Percentiles rank a stretch among this genome's conserved stretches.
Evolutionary conservation across 1,140 invertebrate genomes (phyloP).

Genomic region (Zaprionus taronus): DNA sequence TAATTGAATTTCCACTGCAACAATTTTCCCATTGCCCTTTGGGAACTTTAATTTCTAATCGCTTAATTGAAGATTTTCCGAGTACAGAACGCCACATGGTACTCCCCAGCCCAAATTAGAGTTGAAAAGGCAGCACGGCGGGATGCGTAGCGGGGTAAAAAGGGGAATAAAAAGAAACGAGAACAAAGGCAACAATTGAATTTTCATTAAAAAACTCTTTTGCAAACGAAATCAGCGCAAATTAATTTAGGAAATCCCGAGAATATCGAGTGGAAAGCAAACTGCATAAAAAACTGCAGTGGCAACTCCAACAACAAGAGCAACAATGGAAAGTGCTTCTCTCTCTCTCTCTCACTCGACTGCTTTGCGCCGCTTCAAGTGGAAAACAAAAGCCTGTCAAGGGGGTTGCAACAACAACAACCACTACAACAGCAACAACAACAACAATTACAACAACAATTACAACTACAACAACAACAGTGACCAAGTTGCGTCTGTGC

Average conservation of each 20-base stretch:
- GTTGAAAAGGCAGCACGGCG: constrained; percentile 13
- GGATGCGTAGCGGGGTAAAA: background rate
- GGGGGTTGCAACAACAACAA: constrained; percentile 52
- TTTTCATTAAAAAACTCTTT: constrained; percentile 68
- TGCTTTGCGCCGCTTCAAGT: constrained; percentile 59
- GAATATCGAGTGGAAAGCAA: constrained; percentile 54
- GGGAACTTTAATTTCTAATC: constrained; percentile 4
- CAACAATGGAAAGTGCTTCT: constrained; percentile 71
- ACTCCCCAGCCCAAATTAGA: constrained; percentile 4
- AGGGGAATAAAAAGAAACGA: background rate
- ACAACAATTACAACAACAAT: background rate
- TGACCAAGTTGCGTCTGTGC: constrained; percentile 2
- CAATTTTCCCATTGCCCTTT: constrained; percentile 2
- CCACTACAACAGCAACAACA: constrained; percentile 9
- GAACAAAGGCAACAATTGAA: constrained; percentile 63
- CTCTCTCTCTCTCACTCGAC: background rate
- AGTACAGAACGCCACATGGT: constrained; percentile 32
- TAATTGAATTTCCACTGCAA: constrained; percentile 1
- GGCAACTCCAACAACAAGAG: constrained; percentile 46
- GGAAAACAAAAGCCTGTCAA: constrained; percentile 73
- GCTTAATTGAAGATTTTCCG: constrained; percentile 1
- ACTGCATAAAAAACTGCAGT: constrained; percentile 32
- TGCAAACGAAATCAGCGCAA: constrained; percentile 53
- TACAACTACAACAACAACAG: background rate
- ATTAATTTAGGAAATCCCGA: constrained; percentile 69